Evolutionary conservation across 2,888 invertebrate genomes (phyloP).

Genomic region (Napeogenes inachia): DNA sequence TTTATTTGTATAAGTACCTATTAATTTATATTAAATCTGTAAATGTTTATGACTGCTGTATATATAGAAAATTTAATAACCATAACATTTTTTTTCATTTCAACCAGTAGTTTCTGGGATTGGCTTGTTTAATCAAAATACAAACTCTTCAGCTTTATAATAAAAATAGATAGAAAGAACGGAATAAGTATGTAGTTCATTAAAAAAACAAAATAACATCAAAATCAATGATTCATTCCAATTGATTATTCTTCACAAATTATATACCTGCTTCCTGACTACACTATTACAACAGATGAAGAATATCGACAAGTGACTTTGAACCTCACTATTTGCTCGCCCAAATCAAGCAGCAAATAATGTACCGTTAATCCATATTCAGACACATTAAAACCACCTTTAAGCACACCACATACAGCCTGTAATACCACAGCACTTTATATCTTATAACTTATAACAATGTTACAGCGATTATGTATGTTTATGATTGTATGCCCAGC

Average conservation of each 20-base stretch:
- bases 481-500: slow-evolving; percentile 19
- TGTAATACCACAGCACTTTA: neutral
- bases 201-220: neutral
- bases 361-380: slow-evolving; percentile 25
- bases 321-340: slow-evolving; percentile 17
- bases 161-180: too few species aligned
- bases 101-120: too few species aligned
- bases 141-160: too few species aligned
- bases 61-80: too few species aligned
- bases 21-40: too few species aligned
- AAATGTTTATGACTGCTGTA: too few species aligned
- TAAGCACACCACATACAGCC: neutral
- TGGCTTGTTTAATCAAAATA: too few species aligned
- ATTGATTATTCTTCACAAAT: neutral
- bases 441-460: too few species aligned
- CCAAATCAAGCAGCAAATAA: slow-evolving; percentile 26
- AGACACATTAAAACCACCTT: slow-evolving; percentile 9
- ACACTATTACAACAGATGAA: neutral
- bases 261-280: neutral
- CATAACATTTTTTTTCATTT: too few species aligned
- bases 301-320: slow-evolving; percentile 12
- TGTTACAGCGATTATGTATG: neutral
- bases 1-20: too few species aligned
- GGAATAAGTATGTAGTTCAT: neutral
- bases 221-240: neutral